Conservation (phyloP, 2,113 vertebrate species). For the Urocitellus parryii region DNA sequence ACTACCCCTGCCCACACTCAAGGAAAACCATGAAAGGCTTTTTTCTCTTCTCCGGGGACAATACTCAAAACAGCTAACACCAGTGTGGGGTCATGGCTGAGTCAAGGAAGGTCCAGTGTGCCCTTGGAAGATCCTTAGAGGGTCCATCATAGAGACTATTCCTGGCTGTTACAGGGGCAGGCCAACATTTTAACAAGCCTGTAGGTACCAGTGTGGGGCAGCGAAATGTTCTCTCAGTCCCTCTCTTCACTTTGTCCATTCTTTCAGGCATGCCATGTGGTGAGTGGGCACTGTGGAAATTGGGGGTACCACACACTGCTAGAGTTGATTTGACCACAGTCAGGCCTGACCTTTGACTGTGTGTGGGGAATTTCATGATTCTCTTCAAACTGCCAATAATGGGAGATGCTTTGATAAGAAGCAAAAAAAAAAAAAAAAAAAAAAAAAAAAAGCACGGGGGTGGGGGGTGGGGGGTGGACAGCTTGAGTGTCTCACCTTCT, state of each 20-base stretch:
- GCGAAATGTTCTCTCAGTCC: no score
- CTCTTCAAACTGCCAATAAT: background rate
- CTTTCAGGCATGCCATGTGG: background rate
- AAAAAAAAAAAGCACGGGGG: background rate
- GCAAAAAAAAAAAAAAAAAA: no score
- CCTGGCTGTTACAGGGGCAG: background rate
- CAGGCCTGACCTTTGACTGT: background rate
- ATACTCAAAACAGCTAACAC: background rate
- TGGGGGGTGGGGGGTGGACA: no score
- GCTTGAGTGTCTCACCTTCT: background rate
- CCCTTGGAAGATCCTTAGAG: background rate
- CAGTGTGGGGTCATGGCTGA: background rate
- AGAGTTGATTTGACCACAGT: background rate
- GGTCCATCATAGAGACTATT: background rate
- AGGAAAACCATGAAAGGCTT: background rate
- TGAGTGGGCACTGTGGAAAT: no score
- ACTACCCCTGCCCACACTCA: background rate
- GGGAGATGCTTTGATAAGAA: background rate
- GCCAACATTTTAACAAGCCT: background rate
- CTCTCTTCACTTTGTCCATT: rapidly evolving
- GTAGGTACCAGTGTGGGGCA: rapidly evolving
- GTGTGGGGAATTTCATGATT: background rate
- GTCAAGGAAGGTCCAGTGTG: rapidly evolving
- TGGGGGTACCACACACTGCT: background rate
- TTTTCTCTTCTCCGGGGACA: background rate